phyloP scores from a whole-genome alignment of 2,797 vertebrate species.

The Gadopsis marmoratus region DNA sequence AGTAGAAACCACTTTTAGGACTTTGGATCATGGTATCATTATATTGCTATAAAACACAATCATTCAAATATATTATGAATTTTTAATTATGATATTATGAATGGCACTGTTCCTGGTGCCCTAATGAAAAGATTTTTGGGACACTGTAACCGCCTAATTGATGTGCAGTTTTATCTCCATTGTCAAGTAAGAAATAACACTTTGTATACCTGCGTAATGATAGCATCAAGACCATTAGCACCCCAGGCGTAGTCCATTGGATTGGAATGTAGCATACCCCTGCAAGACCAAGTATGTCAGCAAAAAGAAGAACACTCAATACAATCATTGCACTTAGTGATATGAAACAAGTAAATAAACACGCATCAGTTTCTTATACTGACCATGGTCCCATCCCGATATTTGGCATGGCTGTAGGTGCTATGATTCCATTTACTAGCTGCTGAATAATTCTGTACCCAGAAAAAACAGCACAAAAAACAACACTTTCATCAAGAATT shows the following conservation, averaged over 20 bases:
- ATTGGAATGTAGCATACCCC: conserved; percentile 97
- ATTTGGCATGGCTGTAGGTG: conserved; percentile 95
- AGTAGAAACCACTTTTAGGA: background rate
- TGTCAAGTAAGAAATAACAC: background rate
- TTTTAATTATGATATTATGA: background rate
- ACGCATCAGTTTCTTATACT: conserved; percentile 63
- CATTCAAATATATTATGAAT: background rate
- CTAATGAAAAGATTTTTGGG: background rate
- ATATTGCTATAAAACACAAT: background rate
- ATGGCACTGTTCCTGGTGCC: background rate
- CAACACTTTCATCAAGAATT: conserved; percentile 3
- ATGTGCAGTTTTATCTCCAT: background rate
- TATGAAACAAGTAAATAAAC: conserved; percentile 5
- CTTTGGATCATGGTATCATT: background rate
- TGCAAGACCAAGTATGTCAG: conserved; percentile 72
- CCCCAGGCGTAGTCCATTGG: conserved; percentile 99
- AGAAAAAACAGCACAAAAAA: conserved; percentile 12
- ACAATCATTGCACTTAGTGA: background rate
- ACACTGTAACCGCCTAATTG: background rate
- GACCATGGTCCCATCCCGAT: conserved; percentile 95
- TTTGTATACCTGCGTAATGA: conserved; percentile 94
- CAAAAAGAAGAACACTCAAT: background rate
- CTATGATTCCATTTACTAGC: conserved; percentile 96
- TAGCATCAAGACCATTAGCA: conserved; percentile 95
- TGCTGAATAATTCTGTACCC: conserved; percentile 96